phyloP scores from a whole-genome alignment of 1,140 invertebrate genomes.

The Cepaea nemoralis region DNA sequence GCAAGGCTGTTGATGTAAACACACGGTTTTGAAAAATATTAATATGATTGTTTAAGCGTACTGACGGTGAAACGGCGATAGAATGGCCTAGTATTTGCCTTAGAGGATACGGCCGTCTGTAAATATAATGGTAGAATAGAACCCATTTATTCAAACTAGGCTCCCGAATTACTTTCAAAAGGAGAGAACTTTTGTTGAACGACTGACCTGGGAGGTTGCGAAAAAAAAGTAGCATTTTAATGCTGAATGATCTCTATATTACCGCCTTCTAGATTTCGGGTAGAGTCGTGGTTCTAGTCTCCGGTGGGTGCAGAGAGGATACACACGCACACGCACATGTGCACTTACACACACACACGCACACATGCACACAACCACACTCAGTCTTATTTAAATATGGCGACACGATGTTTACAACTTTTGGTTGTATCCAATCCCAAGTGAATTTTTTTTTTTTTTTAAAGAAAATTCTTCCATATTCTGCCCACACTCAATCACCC shows the following conservation, averaged over 20 bases:
- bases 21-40: neutral
- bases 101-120: neutral
- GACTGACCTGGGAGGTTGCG: neutral
- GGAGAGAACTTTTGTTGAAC: neutral
- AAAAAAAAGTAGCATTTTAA: neutral
- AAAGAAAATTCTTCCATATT: neutral
- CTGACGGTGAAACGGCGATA: neutral
- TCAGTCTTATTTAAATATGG: neutral
- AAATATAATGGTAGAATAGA: neutral
- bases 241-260: neutral
- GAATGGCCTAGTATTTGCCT: neutral
- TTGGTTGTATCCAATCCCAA: neutral
- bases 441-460: neutral
- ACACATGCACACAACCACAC: no score
- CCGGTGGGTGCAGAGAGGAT: neutral
- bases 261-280: neutral
- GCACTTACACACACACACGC: neutral
- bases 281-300: neutral
- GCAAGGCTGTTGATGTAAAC: neutral
- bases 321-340: neutral
- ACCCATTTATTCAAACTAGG: neutral
- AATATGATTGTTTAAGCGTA: slow-evolving; percentile 14
- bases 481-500: no score
- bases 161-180: neutral
- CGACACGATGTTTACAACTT: neutral